phyloP scores from a whole-genome alignment of 2,113 vertebrate genomes.

The Psephotus haematonotus region DNA sequence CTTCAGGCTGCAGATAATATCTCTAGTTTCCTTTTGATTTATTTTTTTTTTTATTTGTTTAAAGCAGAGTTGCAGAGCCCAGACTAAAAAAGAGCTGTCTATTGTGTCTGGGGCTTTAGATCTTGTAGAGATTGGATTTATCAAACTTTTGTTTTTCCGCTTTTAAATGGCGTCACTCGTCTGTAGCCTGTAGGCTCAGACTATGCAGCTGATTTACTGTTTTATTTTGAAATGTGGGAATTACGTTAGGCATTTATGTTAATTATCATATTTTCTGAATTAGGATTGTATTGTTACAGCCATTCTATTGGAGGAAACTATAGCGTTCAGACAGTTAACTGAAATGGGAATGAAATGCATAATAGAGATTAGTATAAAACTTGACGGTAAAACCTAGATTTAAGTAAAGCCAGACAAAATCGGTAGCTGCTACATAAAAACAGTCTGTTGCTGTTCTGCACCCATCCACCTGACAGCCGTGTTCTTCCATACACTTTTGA shows the following conservation, averaged over 20 bases:
- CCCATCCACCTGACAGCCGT: background rate
- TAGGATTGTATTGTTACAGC: slow-evolving; percentile 40
- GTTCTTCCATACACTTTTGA: background rate
- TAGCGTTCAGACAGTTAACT: slow-evolving; percentile 2
- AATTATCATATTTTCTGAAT: slow-evolving; percentile 55
- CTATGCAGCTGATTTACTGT: slow-evolving; percentile 31
- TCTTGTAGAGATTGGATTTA: slow-evolving; percentile 54
- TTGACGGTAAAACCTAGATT: background rate
- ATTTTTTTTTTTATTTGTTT: slow-evolving; percentile 1
- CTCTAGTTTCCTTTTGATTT: slow-evolving; percentile 49
- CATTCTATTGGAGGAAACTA: slow-evolving; percentile 23
- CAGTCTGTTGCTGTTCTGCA: background rate
- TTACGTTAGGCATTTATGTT: slow-evolving; percentile 25
- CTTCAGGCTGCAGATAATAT: slow-evolving; percentile 34
- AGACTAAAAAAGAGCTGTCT: slow-evolving; percentile 15
- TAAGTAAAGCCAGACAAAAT: background rate
- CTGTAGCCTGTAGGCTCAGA: slow-evolving; percentile 51
- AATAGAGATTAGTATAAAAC: background rate
- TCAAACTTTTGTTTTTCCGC: slow-evolving; percentile 51
- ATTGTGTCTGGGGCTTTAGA: slow-evolving; percentile 48
- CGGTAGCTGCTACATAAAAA: background rate
- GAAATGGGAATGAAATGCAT: background rate
- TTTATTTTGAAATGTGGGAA: slow-evolving; percentile 61
- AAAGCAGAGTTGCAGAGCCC: slow-evolving; percentile 25
- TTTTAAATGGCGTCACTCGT: slow-evolving; percentile 42